phyloP scores from a whole-genome alignment of 1,140 invertebrate species.

The Bombus huntii region DNA sequence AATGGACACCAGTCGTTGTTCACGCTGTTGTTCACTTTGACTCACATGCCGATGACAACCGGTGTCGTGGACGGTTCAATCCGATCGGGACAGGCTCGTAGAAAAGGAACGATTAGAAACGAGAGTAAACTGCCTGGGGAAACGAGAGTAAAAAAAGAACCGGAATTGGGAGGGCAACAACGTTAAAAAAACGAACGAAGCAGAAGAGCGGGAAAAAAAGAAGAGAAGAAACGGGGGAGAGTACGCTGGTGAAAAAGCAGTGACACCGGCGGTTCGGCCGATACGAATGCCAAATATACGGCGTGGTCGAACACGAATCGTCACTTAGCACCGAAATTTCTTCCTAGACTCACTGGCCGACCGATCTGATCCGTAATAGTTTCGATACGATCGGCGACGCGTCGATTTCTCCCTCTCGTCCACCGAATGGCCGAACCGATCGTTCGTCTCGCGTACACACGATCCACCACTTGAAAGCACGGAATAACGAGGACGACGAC shows the following conservation, averaged over 20 bases:
- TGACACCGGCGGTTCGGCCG: slow-evolving; percentile 10
- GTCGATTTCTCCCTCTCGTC: background rate
- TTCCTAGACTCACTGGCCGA: background rate
- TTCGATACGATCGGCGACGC: slow-evolving; percentile 4
- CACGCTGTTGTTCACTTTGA: slow-evolving; percentile 36
- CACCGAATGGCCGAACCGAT: background rate
- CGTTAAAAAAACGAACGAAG: background rate
- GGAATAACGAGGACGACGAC: slow-evolving; percentile 2
- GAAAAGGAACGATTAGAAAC: slow-evolving; percentile 33
- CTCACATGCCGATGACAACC: slow-evolving; percentile 28
- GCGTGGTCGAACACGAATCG: slow-evolving; percentile 18
- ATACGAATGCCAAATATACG: no score
- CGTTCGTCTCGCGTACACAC: slow-evolving; percentile 5
- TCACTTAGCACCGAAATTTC: slow-evolving; percentile 42
- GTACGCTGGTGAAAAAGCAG: background rate
- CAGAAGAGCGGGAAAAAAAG: background rate
- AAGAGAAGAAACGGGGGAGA: background rate
- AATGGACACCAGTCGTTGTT: slow-evolving; percentile 40
- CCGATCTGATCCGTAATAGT: background rate
- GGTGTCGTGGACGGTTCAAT: slow-evolving; percentile 14
- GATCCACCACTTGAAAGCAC: slow-evolving; percentile 13
- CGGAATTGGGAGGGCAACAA: background rate
- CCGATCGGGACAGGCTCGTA: background rate
- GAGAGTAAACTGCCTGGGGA: background rate
- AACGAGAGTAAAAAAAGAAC: background rate